A percentile compares a stretch with the other conserved stretches of the same genome.
Evolutionary conservation across 2,113 vertebrate species (phyloP).

Genomic region (Tauraco erythrolophus): DNA sequence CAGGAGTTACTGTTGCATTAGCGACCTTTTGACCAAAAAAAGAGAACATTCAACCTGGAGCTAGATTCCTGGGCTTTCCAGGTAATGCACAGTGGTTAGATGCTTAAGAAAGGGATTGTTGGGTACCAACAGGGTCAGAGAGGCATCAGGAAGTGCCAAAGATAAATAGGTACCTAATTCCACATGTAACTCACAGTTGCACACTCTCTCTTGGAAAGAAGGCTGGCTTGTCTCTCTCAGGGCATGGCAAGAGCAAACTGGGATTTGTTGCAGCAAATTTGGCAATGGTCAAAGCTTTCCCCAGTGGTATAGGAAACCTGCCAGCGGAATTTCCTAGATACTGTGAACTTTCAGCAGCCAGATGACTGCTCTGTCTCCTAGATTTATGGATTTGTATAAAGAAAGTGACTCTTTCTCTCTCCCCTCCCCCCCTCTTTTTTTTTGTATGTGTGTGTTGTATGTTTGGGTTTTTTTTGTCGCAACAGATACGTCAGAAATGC

Average conservation of each 20-base stretch:
- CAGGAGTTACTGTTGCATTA: not conserved
- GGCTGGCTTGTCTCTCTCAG: not conserved
- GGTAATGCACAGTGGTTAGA: not conserved
- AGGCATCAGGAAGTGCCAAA: not conserved
- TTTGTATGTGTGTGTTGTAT: not conserved
- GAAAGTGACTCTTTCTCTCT: not conserved
- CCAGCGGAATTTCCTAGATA: not conserved
- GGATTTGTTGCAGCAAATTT: not conserved
- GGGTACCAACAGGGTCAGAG: not conserved
- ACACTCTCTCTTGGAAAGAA: not conserved
- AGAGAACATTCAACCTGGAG: not conserved
- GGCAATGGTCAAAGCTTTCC: not conserved
- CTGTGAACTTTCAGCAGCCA: not conserved
- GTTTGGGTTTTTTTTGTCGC: not conserved
- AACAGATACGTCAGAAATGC: not conserved
- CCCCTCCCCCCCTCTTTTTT: accelerated
- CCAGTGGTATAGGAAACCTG: not conserved
- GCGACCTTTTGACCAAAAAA: not conserved
- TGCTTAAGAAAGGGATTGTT: not conserved
- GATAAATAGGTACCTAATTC: not conserved
- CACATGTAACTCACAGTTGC: not conserved
- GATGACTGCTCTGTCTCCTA: not conserved
- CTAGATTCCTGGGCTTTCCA: not conserved
- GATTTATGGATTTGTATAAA: not conserved
- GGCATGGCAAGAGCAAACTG: not conserved